Base-by-base conservation (phyloP, 2,113 vertebrate genomes). In the Sisor rabdophorus region DNA sequence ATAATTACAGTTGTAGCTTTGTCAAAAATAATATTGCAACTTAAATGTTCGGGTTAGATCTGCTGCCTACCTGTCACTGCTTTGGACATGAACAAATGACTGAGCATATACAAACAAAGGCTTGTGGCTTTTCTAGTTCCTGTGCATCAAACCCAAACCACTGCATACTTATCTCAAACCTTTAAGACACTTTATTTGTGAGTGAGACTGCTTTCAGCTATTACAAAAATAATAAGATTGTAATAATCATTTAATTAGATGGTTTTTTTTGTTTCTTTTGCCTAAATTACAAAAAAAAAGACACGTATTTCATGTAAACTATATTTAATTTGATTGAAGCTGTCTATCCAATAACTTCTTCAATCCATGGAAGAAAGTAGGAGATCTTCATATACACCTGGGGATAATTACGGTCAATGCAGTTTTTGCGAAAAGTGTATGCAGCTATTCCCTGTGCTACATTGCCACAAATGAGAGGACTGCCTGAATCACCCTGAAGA, bases 201-300 rank as follows among this genome's bases (percentile, higher is more conserved):
- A 4, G 26, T 60, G 26, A 60, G 6, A 60, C 16, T 30, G 56
- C 5, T 44, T 44, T 44, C 4, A 9, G 1, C 4, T 44, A 44
- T 44, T 44, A 44, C 40, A 44, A 44, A 44, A 44, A 44, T 44
- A 44, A 44, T 44, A 44, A 9, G 5, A 44, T 17, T 63, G 2
- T 36, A 36, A 22, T 20, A 19, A 20, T 63, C 32, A 63, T 32
- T 63, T 36, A 63, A 11, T 63, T 17, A 36, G 17, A 36, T 44
- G 10, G 40, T 44, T 44, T 36, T 8, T n/a, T 20, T 22, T 4
- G 1, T 40, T 2, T 76, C 7, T 36, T 87, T 73, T 59, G 90
- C 90, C n/a, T n/a, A n/a, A n/a, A n/a, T 87, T 88, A 91, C 6
- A 71, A 58, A 17, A 36, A 72, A 26, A 10, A 60, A 47, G 2